phyloP scores from a whole-genome alignment of 2,888 invertebrate genomes.

The Drosophila birchii region DNA sequence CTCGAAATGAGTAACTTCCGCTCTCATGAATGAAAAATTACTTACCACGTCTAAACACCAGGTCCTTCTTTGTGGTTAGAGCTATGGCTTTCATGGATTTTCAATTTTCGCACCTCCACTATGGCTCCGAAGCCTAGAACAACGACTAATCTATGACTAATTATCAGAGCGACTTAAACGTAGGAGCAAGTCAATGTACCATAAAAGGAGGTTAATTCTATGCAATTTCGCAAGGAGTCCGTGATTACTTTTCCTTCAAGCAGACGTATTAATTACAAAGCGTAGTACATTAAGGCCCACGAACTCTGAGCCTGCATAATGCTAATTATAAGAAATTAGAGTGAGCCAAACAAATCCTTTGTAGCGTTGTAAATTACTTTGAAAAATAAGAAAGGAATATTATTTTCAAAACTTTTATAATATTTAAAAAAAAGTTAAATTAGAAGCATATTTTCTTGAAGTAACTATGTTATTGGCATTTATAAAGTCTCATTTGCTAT shows the following conservation, averaged over 20 bases:
- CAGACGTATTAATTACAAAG: conserved; percentile 52
- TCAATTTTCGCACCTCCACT: conserved; percentile 42
- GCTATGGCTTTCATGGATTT: conserved; percentile 33
- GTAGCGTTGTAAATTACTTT: neutral
- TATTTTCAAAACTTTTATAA: neutral
- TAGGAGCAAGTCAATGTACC: conserved; percentile 39
- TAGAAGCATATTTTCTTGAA: neutral
- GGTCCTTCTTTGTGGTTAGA: neutral
- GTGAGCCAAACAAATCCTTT: neutral
- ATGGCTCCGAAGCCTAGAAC: conserved; percentile 1
- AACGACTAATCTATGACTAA: conserved; percentile 48
- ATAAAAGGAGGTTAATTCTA: conserved; percentile 52
- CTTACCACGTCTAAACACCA: conserved; percentile 34
- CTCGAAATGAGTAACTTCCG: conserved; percentile 57
- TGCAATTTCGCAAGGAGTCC: conserved; percentile 43
- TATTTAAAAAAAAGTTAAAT: neutral
- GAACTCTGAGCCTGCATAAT: conserved; percentile 9
- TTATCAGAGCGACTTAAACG: conserved; percentile 37
- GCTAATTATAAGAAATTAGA: conserved; percentile 32
- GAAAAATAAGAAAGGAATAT: neutral
- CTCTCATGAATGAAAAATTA: conserved; percentile 60
- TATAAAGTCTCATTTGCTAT: neutral
- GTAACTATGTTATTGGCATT: neutral
- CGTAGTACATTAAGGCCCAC: conserved; percentile 36
- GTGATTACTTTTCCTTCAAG: conserved; percentile 40